Conservation (phyloP, 2,797 vertebrate species). For the Limosa lapponica region DNA sequence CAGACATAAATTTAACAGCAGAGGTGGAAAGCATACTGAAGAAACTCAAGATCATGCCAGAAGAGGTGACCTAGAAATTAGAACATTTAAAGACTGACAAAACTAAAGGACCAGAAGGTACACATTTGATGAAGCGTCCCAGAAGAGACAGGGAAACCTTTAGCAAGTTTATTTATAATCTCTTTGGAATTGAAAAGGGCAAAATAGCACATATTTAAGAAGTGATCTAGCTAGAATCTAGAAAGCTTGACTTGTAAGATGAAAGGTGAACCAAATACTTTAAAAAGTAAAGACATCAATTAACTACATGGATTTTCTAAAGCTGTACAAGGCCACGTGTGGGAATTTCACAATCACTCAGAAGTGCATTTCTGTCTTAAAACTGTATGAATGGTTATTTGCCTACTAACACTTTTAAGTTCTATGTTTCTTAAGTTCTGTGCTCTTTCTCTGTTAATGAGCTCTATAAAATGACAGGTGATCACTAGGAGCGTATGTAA, state of each 20-base stretch:
- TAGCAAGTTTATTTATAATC: constrained; percentile 69
- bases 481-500: not conserved
- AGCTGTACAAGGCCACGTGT: not conserved
- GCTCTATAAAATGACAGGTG: not conserved
- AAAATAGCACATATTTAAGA: constrained; percentile 57
- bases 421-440: not conserved
- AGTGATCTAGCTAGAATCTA: constrained; percentile 59
- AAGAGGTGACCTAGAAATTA: constrained; percentile 74
- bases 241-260: constrained; percentile 42
- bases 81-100: constrained; percentile 66
- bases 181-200: constrained; percentile 62
- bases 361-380: constrained; percentile 5
- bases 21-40: constrained; percentile 67
- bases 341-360: constrained; percentile 11
- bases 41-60: constrained; percentile 56
- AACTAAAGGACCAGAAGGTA: constrained; percentile 67
- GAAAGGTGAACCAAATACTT: constrained; percentile 39
- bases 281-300: not conserved
- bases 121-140: constrained; percentile 68
- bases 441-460: not conserved
- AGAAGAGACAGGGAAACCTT: constrained; percentile 65
- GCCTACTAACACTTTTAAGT: not conserved
- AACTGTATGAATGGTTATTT: not conserved
- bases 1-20: constrained; percentile 72
- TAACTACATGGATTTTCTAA: not conserved